A percentile compares a stretch with the other conserved stretches of the same genome.
phyloP scores from a whole-genome alignment of 2,888 invertebrate species.

The Homarus gammarus region DNA sequence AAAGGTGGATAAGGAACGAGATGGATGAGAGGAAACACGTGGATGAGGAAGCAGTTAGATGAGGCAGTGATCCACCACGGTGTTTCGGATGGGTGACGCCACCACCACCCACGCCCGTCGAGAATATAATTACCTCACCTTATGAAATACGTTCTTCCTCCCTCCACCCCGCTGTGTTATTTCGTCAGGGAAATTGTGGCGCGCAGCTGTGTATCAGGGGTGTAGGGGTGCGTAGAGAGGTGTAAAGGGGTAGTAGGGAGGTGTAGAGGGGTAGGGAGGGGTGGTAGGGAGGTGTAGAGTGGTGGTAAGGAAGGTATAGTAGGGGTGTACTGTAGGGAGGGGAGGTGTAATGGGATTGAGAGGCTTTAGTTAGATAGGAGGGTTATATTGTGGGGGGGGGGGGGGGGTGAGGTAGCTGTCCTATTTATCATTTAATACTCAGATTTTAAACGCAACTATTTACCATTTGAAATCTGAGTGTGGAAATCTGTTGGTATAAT shows the following conservation, averaged over 20 bases:
- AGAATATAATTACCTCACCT: neutral
- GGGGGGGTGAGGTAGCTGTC: no score
- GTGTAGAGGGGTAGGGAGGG: neutral
- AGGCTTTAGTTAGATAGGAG: neutral
- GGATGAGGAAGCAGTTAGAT: no score
- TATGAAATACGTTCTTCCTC: neutral
- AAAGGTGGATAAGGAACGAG: constrained; percentile 8
- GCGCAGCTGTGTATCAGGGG: constrained; percentile 19
- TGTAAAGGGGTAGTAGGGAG: neutral
- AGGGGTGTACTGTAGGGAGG: neutral
- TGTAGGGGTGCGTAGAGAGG: no score
- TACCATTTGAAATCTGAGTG: no score
- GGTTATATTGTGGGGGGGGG: neutral
- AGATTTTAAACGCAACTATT: no score
- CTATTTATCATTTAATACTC: no score
- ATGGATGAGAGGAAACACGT: neutral
- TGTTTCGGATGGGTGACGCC: neutral
- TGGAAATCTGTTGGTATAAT: no score
- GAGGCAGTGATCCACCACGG: no score
- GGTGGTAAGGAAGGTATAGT: neutral
- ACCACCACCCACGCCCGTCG: neutral
- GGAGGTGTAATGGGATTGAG: neutral
- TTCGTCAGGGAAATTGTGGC: constrained; percentile 21
- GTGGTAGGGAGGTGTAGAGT: neutral
- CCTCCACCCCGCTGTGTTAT: constrained; percentile 10